Base-by-base conservation (phyloP, 2,797 vertebrate species). In the Micropoecilia bifurca region DNA sequence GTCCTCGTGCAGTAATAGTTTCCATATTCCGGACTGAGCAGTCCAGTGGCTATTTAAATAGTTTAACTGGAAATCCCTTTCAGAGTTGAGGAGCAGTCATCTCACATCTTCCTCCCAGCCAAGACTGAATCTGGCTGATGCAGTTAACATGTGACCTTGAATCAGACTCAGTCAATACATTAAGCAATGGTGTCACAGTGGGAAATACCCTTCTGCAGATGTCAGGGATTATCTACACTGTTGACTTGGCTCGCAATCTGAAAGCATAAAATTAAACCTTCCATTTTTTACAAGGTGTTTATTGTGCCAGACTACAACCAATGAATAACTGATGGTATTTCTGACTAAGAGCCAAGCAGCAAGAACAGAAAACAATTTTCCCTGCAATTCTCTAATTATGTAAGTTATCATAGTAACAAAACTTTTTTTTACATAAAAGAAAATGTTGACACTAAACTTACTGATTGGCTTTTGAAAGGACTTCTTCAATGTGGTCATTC, bases 401-500 rank as follows among this genome's bases (percentile, higher is more conserved):
- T 76, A 30, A 50, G 50, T 72, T 30, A 41, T 81, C 46, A 28
- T 48, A 47, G 57, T 75, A 73, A 66, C 3, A 41, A 25, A 33
- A 18, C 9, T 25, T n/a, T n/a, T n/a, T n/a, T 55, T 55, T 36
- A 25, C 12, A 10, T 25, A 39, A 68, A 13, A 68, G 10, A 33
- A 61, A 6, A 6, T 61, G 18, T 20, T 66, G 3, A 66, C 33
- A 3, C 20, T 20, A 41, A 61, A 16, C 13, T 61, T 22, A 39
- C 28, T 61, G n/a, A 59, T 6, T 61, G 73, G 48, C 79, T 74
- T 77, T 57, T 80, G 81, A 81, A 82, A 90, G 91, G 83, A 92
- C 93, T 93, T 90, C 93, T 90, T 87, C 72, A 71, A 73, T 80
- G 53, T 78, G 83, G 89, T 83, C 87, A 85, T 90, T 91, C 89